phyloP scores from a whole-genome alignment of 1,140 invertebrate genomes.

The Phthorimaea operculella region DNA sequence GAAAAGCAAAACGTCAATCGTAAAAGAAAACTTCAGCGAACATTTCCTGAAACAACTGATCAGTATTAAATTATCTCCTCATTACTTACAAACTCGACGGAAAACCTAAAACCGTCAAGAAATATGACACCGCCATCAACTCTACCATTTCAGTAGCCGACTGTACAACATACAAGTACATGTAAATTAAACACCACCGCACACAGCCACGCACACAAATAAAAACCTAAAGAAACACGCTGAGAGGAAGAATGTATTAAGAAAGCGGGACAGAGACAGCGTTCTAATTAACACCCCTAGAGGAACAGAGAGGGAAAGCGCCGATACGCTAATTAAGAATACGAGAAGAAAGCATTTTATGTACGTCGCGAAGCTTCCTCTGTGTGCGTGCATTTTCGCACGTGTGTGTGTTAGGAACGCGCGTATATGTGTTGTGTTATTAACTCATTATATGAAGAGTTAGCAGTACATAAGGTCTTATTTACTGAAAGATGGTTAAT shows the following conservation, averaged over 20 bases:
- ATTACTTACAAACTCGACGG: neutral
- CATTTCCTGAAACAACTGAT: too few relatives aligned
- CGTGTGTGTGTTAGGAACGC: slow-evolving; percentile 19
- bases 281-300: slow-evolving; percentile 56
- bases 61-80: too few relatives aligned
- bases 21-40: too few relatives aligned
- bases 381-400: slow-evolving; percentile 53
- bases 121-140: neutral
- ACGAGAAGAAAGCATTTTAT: slow-evolving; percentile 67
- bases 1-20: too few relatives aligned
- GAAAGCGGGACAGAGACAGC: slow-evolving; percentile 58
- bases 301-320: slow-evolving; percentile 32
- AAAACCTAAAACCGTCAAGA: neutral
- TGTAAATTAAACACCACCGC: slow-evolving; percentile 67
- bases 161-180: slow-evolving; percentile 65
- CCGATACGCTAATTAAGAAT: slow-evolving; percentile 68
- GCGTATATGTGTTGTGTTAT: slow-evolving; percentile 56
- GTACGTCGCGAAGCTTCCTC: slow-evolving; percentile 30
- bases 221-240: slow-evolving; percentile 67
- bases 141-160: slow-evolving; percentile 11
- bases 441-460: slow-evolving; percentile 67
- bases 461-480: slow-evolving; percentile 55
- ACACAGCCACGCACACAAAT: slow-evolving; percentile 67
- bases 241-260: slow-evolving; percentile 68
- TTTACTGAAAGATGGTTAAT: slow-evolving; percentile 53